Evolutionary conservation across 2,113 vertebrate genomes (phyloP).

Genomic region (Microtus oregoni): DNA sequence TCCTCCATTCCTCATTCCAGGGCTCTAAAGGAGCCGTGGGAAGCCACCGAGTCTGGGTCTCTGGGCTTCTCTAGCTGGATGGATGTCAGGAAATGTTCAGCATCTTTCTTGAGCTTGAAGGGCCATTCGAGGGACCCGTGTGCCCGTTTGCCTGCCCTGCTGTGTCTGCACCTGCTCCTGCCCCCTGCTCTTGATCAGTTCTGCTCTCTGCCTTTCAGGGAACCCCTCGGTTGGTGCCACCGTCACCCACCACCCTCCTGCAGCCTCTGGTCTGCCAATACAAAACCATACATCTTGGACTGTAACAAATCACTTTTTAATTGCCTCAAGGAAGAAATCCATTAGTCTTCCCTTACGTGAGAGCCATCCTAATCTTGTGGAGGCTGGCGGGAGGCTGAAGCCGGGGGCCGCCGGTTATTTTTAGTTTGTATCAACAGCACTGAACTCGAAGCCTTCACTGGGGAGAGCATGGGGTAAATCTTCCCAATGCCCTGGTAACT

Average conservation of each 20-base stretch:
- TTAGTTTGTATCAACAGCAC: not conserved
- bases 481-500: slow-evolving; percentile 30
- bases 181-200: not conserved
- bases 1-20: too few relatives aligned
- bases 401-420: slow-evolving; percentile 46
- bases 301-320: slow-evolving; percentile 97
- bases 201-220: too few relatives aligned
- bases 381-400: slow-evolving; percentile 54
- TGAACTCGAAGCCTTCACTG: not conserved
- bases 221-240: not conserved
- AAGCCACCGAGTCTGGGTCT: too few relatives aligned
- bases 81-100: too few relatives aligned
- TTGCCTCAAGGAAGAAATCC: slow-evolving; percentile 94
- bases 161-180: fast-evolving
- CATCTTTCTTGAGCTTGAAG: not conserved
- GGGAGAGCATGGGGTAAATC: slow-evolving; percentile 15
- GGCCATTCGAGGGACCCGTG: not conserved
- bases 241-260: not conserved
- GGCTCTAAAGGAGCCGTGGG: too few relatives aligned
- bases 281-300: slow-evolving; percentile 85
- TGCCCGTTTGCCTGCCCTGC: not conserved
- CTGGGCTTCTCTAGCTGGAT: too few relatives aligned
- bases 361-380: slow-evolving; percentile 87
- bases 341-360: slow-evolving; percentile 90
- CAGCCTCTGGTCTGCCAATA: slow-evolving; percentile 76